Evolutionary conservation across 1,140 invertebrate species (phyloP).

Genomic region (Achatina immaculata): DNA sequence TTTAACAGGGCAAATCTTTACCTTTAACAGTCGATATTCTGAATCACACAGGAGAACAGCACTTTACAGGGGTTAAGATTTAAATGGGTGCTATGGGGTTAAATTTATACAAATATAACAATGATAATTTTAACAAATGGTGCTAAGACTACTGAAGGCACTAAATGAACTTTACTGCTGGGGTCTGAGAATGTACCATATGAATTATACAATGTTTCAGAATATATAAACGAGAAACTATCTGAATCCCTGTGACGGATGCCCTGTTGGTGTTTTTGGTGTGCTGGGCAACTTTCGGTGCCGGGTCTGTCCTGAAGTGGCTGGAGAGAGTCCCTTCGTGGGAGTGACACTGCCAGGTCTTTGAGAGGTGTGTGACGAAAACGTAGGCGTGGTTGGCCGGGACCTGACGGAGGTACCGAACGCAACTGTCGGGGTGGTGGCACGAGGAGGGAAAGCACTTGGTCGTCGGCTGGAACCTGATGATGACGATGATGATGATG

Average conservation of each 20-base stretch:
- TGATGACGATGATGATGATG: slow-evolving; percentile 44
- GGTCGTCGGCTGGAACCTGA: slow-evolving; percentile 38
- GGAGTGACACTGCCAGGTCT: slow-evolving; percentile 51
- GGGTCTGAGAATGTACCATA: too few relatives aligned
- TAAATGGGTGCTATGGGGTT: too few relatives aligned
- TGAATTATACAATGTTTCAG: too few relatives aligned
- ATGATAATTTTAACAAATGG: too few relatives aligned
- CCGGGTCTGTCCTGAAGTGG: slow-evolving; percentile 23
- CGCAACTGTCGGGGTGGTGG: slow-evolving; percentile 51
- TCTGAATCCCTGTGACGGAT: slow-evolving; percentile 23
- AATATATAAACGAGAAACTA: slow-evolving; percentile 15
- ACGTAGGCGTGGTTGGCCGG: slow-evolving; percentile 50
- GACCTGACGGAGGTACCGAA: slow-evolving; percentile 47
- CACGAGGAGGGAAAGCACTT: slow-evolving; percentile 42
- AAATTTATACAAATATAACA: too few relatives aligned
- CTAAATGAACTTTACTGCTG: too few relatives aligned
- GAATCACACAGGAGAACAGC: too few relatives aligned
- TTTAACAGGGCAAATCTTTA: too few relatives aligned
- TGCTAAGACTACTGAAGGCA: too few relatives aligned
- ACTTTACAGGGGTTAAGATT: too few relatives aligned
- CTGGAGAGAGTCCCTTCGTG: slow-evolving; percentile 42
- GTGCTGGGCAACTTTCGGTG: slow-evolving; percentile 40
- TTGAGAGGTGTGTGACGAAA: slow-evolving; percentile 43
- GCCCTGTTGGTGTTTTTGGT: slow-evolving; percentile 30
- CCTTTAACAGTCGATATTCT: too few relatives aligned